These are phyloP conservation scores for Podotricha telesiphe DNA, from an alignment of 2,888 invertebrate species.

Conservation along the genomic window DNA sequence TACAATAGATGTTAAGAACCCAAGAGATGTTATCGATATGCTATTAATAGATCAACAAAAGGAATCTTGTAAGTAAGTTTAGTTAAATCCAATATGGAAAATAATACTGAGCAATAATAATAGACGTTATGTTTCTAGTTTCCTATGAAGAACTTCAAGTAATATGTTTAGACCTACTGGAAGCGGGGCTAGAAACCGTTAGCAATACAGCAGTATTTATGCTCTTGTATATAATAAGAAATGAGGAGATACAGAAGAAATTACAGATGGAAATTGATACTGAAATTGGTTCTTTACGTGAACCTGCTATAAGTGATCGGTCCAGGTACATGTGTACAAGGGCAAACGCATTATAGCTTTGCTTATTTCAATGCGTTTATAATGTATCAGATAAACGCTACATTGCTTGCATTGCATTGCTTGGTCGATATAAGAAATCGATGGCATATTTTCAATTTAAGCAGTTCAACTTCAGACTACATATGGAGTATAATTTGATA, in stretches of 20 bases:
- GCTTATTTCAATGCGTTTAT: not conserved
- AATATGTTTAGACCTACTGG: constrained; percentile 86
- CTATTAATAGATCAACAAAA: constrained; percentile 81
- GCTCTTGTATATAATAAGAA: constrained; percentile 82
- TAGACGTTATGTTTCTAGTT: constrained; percentile 49
- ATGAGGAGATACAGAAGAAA: constrained; percentile 82
- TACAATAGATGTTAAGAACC: constrained; percentile 68
- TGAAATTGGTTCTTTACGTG: constrained; percentile 81
- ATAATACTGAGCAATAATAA: not conserved
- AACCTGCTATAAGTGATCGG: constrained; percentile 83
- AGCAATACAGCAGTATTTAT: constrained; percentile 85
- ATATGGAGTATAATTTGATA: too few species aligned
- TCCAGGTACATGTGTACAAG: constrained; percentile 60
- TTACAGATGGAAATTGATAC: constrained; percentile 85
- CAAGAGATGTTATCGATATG: constrained; percentile 86
- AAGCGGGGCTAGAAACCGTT: constrained; percentile 89
- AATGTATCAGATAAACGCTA: too few species aligned
- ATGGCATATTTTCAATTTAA: too few species aligned
- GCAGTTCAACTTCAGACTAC: too few species aligned
- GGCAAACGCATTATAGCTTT: not conserved
- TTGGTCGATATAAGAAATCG: too few species aligned
- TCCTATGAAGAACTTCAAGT: constrained; percentile 71
- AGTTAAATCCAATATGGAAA: not conserved
- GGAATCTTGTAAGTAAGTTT: constrained; percentile 59
- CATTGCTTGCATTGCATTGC: too few species aligned